phyloP scores from a whole-genome alignment of 2,113 vertebrate genomes.

The Amphiprion percula region DNA sequence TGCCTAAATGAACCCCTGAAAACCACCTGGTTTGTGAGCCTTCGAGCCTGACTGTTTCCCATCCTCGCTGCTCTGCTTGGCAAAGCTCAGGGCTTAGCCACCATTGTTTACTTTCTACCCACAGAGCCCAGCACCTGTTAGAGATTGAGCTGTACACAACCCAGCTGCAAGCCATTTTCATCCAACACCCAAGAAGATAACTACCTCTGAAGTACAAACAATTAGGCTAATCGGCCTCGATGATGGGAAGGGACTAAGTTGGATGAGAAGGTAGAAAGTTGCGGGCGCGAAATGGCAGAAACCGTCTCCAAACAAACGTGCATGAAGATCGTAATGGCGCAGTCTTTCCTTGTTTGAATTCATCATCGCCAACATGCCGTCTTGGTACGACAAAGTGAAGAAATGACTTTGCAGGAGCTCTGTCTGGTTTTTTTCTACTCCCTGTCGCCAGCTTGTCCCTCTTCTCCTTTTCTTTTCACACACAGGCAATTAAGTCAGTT shows the following conservation, averaged over 20 bases:
- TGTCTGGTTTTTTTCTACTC: slow-evolving; percentile 25
- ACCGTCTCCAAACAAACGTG: too few relatives aligned
- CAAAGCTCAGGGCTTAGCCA: slow-evolving; percentile 66
- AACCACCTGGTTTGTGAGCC: slow-evolving; percentile 71
- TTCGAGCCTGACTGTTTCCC: slow-evolving; percentile 65
- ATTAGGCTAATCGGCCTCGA: slow-evolving; percentile 73
- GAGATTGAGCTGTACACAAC: slow-evolving; percentile 75
- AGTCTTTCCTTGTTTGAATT: slow-evolving; percentile 60
- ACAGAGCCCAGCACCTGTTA: slow-evolving; percentile 77
- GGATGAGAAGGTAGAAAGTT: slow-evolving; percentile 61
- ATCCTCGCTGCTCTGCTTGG: slow-evolving; percentile 57
- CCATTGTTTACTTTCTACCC: slow-evolving; percentile 73
- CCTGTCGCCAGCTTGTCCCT: slow-evolving; percentile 70
- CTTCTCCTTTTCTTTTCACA: slow-evolving; percentile 70
- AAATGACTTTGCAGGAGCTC: slow-evolving; percentile 51
- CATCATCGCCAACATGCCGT: slow-evolving; percentile 37
- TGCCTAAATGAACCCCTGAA: slow-evolving; percentile 55
- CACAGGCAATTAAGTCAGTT: slow-evolving; percentile 73
- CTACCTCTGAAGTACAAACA: slow-evolving; percentile 51
- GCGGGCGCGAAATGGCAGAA: not conserved
- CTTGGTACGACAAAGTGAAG: slow-evolving; percentile 60
- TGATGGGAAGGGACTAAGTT: slow-evolving; percentile 65
- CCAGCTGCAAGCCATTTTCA: slow-evolving; percentile 81
- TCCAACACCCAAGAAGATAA: slow-evolving; percentile 77
- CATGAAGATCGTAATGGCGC: slow-evolving; percentile 26